Percentiles rank a stretch among this genome's conserved stretches.
These are phyloP conservation scores for Gymnoscopelus microlampas DNA, from an alignment of 2,797 vertebrate species.

Conservation along the genomic window DNA sequence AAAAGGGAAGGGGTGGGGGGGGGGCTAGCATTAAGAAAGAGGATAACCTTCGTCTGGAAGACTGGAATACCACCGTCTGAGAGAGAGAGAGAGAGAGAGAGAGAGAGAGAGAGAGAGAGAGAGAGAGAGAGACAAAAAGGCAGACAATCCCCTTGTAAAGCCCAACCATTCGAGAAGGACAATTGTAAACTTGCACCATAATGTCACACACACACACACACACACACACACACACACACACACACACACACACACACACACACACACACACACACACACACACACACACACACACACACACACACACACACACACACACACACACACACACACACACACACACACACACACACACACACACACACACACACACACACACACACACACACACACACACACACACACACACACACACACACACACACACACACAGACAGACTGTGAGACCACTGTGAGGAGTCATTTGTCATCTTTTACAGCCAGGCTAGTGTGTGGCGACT, in stretches of 20 bases:
- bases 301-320: too few species aligned
- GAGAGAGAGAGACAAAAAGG: constrained; percentile 13
- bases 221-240: too few species aligned
- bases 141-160: constrained; percentile 26
- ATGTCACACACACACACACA: background rate
- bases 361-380: too few species aligned
- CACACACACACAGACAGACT: too few species aligned
- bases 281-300: too few species aligned
- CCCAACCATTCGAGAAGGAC: constrained; percentile 11
- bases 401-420: too few species aligned
- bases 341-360: too few species aligned
- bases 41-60: background rate
- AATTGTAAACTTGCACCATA: constrained; percentile 17
- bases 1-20: constrained; percentile 11
- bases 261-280: too few species aligned
- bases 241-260: too few species aligned
- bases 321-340: too few species aligned
- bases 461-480: constrained; percentile 21
- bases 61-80: constrained; percentile 17
- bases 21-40: constrained; percentile 24
- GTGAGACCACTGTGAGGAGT: constrained; percentile 16
- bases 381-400: too few species aligned
- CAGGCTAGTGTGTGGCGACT: background rate
- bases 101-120: constrained; percentile 7
- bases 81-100: constrained; percentile 5